Evolutionary conservation across 2,797 vertebrate species (phyloP).

Genomic region (Thaleichthys pacificus): DNA sequence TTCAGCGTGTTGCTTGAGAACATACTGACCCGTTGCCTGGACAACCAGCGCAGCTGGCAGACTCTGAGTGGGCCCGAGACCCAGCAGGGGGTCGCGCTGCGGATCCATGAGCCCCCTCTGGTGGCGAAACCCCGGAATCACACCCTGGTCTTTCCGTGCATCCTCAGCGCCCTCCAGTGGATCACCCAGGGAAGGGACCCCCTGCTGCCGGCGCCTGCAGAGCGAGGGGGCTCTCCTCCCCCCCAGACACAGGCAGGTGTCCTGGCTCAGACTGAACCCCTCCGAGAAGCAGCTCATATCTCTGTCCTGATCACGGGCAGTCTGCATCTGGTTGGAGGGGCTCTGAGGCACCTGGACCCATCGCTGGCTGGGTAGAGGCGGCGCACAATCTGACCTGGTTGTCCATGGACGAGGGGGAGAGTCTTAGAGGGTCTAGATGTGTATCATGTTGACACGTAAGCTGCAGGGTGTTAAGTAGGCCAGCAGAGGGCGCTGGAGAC

Average conservation of each 20-base stretch:
- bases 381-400: neutral
- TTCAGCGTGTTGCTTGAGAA: slow-evolving; percentile 77
- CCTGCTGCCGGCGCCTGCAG: slow-evolving; percentile 29
- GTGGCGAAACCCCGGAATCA: slow-evolving; percentile 47
- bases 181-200: slow-evolving; percentile 74
- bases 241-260: slow-evolving; percentile 34
- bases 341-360: slow-evolving; percentile 75
- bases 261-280: slow-evolving; percentile 63
- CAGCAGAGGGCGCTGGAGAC: neutral
- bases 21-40: slow-evolving; percentile 75
- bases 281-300: slow-evolving; percentile 63
- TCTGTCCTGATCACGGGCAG: slow-evolving; percentile 81
- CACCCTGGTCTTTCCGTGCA: slow-evolving; percentile 79
- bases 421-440: neutral
- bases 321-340: slow-evolving; percentile 79
- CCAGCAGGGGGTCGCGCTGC: slow-evolving; percentile 28
- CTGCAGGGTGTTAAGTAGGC: neutral
- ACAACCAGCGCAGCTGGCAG: slow-evolving; percentile 79
- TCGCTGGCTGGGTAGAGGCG: neutral
- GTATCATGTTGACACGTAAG: neutral
- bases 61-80: slow-evolving; percentile 60
- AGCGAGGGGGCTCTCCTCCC: neutral
- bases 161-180: slow-evolving; percentile 81
- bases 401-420: neutral
- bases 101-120: slow-evolving; percentile 58